These are phyloP conservation scores for Elmis aenea DNA, from an alignment of 2,888 invertebrate species.

Conservation along the genomic window DNA sequence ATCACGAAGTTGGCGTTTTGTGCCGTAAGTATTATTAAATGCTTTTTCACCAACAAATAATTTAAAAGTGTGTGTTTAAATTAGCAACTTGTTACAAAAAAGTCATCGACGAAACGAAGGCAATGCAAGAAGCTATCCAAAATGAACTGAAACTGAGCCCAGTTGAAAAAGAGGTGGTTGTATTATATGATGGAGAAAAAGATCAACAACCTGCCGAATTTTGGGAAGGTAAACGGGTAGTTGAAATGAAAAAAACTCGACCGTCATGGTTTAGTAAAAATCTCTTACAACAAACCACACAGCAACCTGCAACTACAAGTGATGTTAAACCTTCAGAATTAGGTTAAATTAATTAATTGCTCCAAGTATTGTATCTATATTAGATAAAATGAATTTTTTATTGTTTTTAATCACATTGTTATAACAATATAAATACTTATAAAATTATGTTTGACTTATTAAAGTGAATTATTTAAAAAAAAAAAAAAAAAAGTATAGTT, in stretches of 20 bases:
- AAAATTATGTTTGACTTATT: too few relatives aligned
- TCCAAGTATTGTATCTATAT: too few relatives aligned
- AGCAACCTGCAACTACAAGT: slow-evolving; percentile 62
- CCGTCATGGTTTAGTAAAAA: slow-evolving; percentile 88
- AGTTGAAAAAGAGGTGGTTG: slow-evolving; percentile 78
- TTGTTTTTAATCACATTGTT: too few relatives aligned
- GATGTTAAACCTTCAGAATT: slow-evolving; percentile 71
- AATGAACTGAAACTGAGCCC: slow-evolving; percentile 65
- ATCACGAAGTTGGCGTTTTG: slow-evolving; percentile 70
- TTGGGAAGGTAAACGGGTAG: slow-evolving; percentile 68
- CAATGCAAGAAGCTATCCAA: slow-evolving; percentile 72
- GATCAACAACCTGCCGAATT: slow-evolving; percentile 57
- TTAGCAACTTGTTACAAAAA: slow-evolving; percentile 80
- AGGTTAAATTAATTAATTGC: slow-evolving; percentile 54
- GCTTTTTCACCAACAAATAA: background rate
- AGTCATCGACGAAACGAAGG: slow-evolving; percentile 74
- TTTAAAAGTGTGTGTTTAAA: slow-evolving; percentile 26
- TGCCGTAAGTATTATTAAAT: slow-evolving; percentile 63
- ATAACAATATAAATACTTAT: too few relatives aligned
- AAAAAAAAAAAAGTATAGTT: too few relatives aligned
- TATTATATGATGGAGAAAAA: slow-evolving; percentile 80
- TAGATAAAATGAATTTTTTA: too few relatives aligned
- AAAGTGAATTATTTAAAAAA: too few relatives aligned
- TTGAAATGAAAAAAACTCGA: slow-evolving; percentile 80
- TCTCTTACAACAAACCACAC: slow-evolving; percentile 72